Evolutionary conservation across 2,113 vertebrate genomes (phyloP).

Genomic region (Trematocara stigmaticum): DNA sequence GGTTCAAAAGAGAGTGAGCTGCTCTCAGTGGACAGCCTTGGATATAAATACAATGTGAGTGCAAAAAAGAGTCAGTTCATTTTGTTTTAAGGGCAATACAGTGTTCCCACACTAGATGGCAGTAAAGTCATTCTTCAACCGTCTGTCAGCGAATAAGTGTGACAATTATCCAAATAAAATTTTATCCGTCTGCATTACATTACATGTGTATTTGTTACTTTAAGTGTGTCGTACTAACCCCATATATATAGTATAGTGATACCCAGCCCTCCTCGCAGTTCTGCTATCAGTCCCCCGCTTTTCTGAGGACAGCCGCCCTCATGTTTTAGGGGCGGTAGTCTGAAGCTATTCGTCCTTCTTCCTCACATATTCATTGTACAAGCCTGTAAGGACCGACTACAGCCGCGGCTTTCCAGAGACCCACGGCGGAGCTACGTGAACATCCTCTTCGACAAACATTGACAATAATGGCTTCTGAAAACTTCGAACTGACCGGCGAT

Average conservation of each 20-base stretch:
- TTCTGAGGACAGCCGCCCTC: not conserved
- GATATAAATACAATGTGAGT: not conserved
- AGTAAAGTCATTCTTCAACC: not conserved
- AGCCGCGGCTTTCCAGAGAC: not conserved
- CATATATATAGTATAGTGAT: accelerated
- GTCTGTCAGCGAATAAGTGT: not conserved
- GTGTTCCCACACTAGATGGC: not conserved
- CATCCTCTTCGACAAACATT: too few relatives aligned
- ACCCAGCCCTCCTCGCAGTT: not conserved
- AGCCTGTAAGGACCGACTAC: not conserved
- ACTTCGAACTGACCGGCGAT: conserved; percentile 64
- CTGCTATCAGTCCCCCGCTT: not conserved
- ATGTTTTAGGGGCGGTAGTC: conserved; percentile 3
- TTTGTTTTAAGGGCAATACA: not conserved
- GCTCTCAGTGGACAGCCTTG: not conserved
- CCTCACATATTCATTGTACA: not conserved
- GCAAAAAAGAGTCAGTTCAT: not conserved
- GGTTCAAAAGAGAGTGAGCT: not conserved
- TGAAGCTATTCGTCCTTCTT: not conserved
- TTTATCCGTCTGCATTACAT: not conserved
- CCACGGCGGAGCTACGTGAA: not conserved
- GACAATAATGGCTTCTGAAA: conserved; percentile 43
- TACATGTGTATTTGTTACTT: not conserved
- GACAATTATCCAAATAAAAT: not conserved
- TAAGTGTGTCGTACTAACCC: not conserved